Evolutionary conservation across 2,797 vertebrate genomes (phyloP), one percentile per base, ranked within the genome.

Genomic region (Rhynchotus rufescens): DNA sequence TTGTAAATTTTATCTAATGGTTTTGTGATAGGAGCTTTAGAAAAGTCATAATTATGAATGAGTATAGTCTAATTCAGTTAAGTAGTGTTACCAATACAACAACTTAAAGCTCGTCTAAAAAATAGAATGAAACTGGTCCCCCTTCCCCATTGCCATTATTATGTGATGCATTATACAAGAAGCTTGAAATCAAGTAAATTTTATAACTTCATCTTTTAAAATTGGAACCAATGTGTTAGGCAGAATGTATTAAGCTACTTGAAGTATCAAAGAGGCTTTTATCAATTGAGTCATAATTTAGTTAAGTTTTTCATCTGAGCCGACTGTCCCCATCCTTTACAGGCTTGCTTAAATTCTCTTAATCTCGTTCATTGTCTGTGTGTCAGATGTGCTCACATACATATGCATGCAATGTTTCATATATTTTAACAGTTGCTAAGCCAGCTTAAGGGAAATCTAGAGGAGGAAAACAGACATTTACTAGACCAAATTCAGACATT

Each of bases 391-490:
- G 30, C 80, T 97, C 44, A 59, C 36, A 49, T 38, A 71, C 80
- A 74, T 79, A 84, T 90, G 65, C 85, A 73, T 86, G 82, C 88
- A 52, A 71, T 88, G 30, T 94, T 85, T 95, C 76, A 56, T 79
- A 3, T 80, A 86, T 97, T 97, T 94, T 88, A 96, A 97, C 97
- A 99, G 99, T 96, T 99, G 95, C 97, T 99, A 96, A 99, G 99
- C 95, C 99, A 99, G 97, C 97, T 99, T 92, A 99, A 99, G 98
- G 99, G 99, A 95, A 99, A 99, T 97, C 97, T 99, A 96, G 99
- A 99, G 95, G 99, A 99, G 96, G 99, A 99, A 98, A 99, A 99
- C 96, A 98, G 99, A 65, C 99, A 99, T 96, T 97, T 99, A 36
- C 96, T 99, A 93, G 99, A 99, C 97, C 99, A 99, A 98, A 99